A percentile compares a stretch with the other conserved stretches of the same genome.
Evolutionary conservation across 1,140 invertebrate species (phyloP).

Genomic region (Limonius californicus): DNA sequence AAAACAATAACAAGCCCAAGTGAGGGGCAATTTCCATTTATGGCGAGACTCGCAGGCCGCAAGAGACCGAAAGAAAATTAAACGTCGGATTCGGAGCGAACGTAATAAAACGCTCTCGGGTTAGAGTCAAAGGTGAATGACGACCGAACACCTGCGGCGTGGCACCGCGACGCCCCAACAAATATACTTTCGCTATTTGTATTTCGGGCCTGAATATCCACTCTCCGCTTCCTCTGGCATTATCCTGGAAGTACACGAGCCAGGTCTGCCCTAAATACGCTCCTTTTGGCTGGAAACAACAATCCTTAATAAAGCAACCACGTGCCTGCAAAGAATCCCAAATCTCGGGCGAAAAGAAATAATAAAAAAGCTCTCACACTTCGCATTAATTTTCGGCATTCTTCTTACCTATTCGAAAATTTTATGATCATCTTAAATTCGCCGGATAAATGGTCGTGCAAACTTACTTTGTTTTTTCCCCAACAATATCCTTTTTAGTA

Average conservation of each 20-base stretch:
- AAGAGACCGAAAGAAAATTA: constrained; percentile 30
- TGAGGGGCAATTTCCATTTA: constrained; percentile 29
- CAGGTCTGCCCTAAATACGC: not conserved
- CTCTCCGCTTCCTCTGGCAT: not conserved
- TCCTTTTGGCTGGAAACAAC: not conserved
- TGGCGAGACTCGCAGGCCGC: constrained; percentile 18
- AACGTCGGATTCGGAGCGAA: constrained; percentile 23
- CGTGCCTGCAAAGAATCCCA: not conserved
- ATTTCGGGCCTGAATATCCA: not conserved
- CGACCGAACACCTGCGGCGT: constrained; percentile 8
- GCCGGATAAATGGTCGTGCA: constrained; percentile 6
- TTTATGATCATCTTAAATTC: constrained; percentile 13
- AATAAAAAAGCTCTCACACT: constrained; percentile 1
- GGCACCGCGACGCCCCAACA: constrained; percentile 4
- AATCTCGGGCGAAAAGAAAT: not conserved
- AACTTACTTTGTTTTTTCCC: constrained; percentile 5
- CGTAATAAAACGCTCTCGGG: constrained; percentile 26
- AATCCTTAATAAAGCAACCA: constrained; percentile 6
- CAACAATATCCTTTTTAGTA: not conserved
- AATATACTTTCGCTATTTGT: constrained; percentile 7
- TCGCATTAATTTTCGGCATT: not conserved
- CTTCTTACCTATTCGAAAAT: constrained; percentile 13
- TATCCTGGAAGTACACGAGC: not conserved
- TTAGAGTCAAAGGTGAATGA: constrained; percentile 17
- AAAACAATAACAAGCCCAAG: constrained; percentile 10